Conservation (phyloP, 2,888 invertebrate species). For the Sphaerophoria rueppellii region DNA sequence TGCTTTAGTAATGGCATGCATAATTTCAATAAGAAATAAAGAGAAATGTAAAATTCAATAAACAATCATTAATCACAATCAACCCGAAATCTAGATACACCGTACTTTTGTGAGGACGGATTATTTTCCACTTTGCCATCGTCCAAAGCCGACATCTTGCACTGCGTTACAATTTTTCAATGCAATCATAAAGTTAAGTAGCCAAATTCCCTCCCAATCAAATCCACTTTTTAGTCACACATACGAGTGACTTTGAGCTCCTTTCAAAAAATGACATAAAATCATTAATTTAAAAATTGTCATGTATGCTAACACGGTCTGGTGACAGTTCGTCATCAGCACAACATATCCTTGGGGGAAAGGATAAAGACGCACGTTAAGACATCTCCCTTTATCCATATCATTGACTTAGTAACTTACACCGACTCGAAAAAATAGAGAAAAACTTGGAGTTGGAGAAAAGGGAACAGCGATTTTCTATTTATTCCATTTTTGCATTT, state of each 20-base stretch:
- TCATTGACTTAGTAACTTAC: constrained; percentile 36
- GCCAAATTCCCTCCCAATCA: constrained; percentile 24
- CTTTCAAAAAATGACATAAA: constrained; percentile 66
- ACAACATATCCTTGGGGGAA: constrained; percentile 50
- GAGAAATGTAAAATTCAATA: neutral
- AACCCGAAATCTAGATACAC: neutral
- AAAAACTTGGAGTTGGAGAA: constrained; percentile 16
- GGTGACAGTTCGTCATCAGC: constrained; percentile 66
- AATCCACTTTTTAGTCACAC: constrained; percentile 51
- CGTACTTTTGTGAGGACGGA: constrained; percentile 14
- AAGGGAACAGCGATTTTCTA: constrained; percentile 48
- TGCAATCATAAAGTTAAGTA: constrained; percentile 56
- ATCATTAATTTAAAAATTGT: constrained; percentile 71
- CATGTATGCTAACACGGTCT: constrained; percentile 50
- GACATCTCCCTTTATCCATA: neutral
- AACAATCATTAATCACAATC: constrained; percentile 56
- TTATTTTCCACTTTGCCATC: constrained; percentile 13
- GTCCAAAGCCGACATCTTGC: constrained; percentile 30
- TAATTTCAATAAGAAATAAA: too few species aligned
- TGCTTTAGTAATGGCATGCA: too few species aligned
- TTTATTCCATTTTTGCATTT: constrained; percentile 34
- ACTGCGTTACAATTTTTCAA: neutral
- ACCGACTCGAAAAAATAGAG: neutral
- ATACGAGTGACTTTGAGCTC: constrained; percentile 25
- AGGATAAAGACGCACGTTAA: constrained; percentile 58